phyloP scores from a whole-genome alignment of 2,113 vertebrate genomes.

The Dolichallabes microphthalmus region DNA sequence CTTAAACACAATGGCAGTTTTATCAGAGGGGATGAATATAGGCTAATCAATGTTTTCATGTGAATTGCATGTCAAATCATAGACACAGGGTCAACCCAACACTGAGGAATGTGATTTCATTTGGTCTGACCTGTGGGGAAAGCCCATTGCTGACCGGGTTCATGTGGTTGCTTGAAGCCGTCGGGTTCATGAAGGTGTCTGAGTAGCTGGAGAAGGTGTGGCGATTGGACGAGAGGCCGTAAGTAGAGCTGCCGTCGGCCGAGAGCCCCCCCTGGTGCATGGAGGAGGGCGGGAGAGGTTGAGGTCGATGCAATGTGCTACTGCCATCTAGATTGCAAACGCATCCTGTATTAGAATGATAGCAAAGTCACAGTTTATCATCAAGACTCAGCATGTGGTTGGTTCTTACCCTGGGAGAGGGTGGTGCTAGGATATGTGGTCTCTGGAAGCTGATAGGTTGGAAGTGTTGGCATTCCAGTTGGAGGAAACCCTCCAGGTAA shows the following conservation, averaged over 20 bases:
- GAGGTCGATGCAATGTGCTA: conserved; percentile 93
- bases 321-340: conserved; percentile 78
- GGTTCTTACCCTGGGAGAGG: conserved; percentile 88
- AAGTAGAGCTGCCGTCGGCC: conserved; percentile 83
- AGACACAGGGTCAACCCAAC: neutral
- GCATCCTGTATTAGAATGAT: neutral
- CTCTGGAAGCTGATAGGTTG: conserved; percentile 93
- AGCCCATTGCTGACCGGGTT: conserved; percentile 95
- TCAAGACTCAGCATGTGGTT: neutral
- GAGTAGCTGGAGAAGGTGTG: conserved; percentile 98
- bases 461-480: conserved; percentile 89
- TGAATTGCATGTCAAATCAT: neutral
- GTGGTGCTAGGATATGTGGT: conserved; percentile 85
- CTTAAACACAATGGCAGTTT: neutral
- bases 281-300: conserved; percentile 94
- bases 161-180: conserved; percentile 94
- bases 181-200: conserved; percentile 93
- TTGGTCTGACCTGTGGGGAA: conserved; percentile 88
- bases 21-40: neutral
- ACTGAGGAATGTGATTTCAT: neutral
- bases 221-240: conserved; percentile 85
- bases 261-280: conserved; percentile 96
- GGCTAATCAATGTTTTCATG: neutral
- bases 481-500: conserved; percentile 93
- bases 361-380: neutral